phyloP scores from a whole-genome alignment of 2,113 vertebrate genomes.

The Nematolebias whitei region DNA sequence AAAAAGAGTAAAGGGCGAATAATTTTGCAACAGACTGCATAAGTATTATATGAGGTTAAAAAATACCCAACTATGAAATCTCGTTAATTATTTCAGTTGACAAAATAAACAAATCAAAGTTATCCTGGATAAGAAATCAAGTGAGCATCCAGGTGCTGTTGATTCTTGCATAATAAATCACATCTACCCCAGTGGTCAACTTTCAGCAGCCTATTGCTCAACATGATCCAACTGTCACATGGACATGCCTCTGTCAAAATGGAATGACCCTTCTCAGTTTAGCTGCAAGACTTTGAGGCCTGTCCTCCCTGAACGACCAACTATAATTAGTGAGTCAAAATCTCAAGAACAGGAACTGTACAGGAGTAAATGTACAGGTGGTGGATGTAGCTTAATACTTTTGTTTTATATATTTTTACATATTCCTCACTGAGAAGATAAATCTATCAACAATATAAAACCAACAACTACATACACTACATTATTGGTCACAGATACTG shows the following conservation, averaged over 20 bases:
- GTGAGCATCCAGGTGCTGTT: constrained; percentile 20
- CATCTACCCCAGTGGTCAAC: constrained; percentile 7
- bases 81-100: background rate
- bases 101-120: background rate
- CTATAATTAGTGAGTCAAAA: constrained; percentile 66
- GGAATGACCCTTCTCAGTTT: constrained; percentile 61
- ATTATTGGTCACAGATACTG: too few relatives aligned
- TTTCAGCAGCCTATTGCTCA: constrained; percentile 48
- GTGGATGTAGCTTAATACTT: background rate
- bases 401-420: too few relatives aligned
- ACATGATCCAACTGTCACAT: constrained; percentile 66
- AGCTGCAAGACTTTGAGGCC: constrained; percentile 47
- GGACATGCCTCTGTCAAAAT: constrained; percentile 71
- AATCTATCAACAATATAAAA: too few relatives aligned
- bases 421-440: too few relatives aligned
- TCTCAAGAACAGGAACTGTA: constrained; percentile 3
- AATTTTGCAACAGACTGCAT: too few relatives aligned
- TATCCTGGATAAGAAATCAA: background rate
- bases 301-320: constrained; percentile 13
- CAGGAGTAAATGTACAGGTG: background rate
- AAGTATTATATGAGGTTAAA: too few relatives aligned
- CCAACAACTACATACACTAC: too few relatives aligned
- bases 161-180: constrained; percentile 31
- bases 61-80: background rate
- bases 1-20: too few relatives aligned